Percentiles rank a stretch among this genome's conserved stretches.
Evolutionary conservation across 2,113 vertebrate genomes (phyloP).

Genomic region (Hyaena hyaena): DNA sequence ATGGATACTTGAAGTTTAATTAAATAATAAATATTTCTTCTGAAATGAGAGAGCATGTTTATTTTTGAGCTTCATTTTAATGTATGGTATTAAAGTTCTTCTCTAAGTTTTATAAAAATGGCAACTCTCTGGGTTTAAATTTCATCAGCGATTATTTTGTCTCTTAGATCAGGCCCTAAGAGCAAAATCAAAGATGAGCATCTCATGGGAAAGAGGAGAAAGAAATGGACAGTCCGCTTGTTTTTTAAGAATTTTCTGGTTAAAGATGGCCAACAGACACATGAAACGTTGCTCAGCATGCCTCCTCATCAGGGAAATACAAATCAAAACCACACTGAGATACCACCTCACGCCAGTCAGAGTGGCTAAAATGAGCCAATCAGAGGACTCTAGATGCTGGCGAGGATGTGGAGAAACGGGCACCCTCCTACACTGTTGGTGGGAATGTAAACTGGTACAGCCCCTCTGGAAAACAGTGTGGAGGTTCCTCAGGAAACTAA

Average conservation of each 20-base stretch:
- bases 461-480: too few relatives aligned
- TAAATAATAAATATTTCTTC: background rate
- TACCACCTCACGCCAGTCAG: too few relatives aligned
- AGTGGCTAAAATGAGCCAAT: too few relatives aligned
- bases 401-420: too few relatives aligned
- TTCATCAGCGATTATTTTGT: slow-evolving; percentile 43
- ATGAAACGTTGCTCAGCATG: too few relatives aligned
- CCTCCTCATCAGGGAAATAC: too few relatives aligned
- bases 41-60: background rate
- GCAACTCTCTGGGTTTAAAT: slow-evolving; percentile 12
- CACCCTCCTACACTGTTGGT: too few relatives aligned
- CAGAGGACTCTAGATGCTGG: too few relatives aligned
- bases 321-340: too few relatives aligned
- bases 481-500: too few relatives aligned
- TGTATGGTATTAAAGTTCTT: background rate
- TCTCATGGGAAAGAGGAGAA: background rate
- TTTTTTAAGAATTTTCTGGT: background rate
- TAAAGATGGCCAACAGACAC: too few relatives aligned
- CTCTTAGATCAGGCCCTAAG: background rate
- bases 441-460: too few relatives aligned
- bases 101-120: slow-evolving; percentile 43
- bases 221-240: background rate
- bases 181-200: slow-evolving; percentile 27
- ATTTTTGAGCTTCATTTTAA: slow-evolving; percentile 21
- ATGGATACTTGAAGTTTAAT: slow-evolving; percentile 13